Evolutionary conservation across 2,888 invertebrate species (phyloP), one percentile per base, ranked within the genome.

Genomic region (Ectropis crepuscularia): DNA sequence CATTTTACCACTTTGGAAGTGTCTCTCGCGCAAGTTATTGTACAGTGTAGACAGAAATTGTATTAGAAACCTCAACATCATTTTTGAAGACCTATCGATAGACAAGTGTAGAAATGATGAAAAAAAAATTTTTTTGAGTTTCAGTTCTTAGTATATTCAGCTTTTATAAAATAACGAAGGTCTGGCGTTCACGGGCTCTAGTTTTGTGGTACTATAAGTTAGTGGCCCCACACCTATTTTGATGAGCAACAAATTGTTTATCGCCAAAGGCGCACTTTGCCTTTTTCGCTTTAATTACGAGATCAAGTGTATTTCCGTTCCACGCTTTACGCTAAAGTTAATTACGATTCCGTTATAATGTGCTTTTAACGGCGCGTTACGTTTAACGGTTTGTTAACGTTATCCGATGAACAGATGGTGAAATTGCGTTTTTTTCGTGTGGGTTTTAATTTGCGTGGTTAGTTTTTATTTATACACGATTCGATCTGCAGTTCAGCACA

Each of bases 281-380:
- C 63, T 68, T 68, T 71, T 70, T 65, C 64, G 48, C 61, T 71
- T 74, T 71, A 70, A 73, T 73, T 67, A 68, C 61, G 51, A 61
- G 67, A 70, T 71, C 67, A 67, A 66, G 67, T 67, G 62, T 65
- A 62, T 64, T 68, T 61, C 68, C 62, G 68, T 65, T 71, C 43
- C 50, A 66, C 12, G 47, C 12, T 47, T 45, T 54, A 43, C 61
- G 50, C 61, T 59, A 57, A 67, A 63, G 61, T 63, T 70, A 66
- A 63, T 70, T 65, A 67, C 58, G 62, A 57, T 49, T 39, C 53
- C 66, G 57, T 64, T 65, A 68, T 64, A 61, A 61, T 45, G 68
- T 54, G 39, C 53, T 61, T 67, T 68, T 67, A 59, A 65, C 57
- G 28, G 71, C 51, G 47, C 60, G 48, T 67, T 55, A 58, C 65